phyloP scores from a whole-genome alignment of 2,113 vertebrate species.

The Mohoua ochrocephala region DNA sequence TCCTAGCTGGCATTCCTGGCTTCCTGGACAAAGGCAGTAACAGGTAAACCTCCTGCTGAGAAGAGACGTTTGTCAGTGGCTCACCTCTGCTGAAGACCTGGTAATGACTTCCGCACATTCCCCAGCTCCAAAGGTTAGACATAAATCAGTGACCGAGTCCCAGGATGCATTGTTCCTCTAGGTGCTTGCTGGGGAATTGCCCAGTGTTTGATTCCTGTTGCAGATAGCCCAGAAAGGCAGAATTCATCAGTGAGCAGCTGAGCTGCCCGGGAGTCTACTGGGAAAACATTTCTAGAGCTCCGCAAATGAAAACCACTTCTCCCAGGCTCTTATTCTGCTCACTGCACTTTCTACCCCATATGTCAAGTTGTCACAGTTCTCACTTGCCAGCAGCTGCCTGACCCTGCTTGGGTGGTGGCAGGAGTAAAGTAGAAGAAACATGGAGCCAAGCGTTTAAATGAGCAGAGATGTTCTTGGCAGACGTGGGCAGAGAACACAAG shows the following conservation, averaged over 20 bases:
- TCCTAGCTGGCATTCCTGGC: background rate
- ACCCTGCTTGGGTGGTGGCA: conserved; percentile 14
- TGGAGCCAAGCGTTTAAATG: background rate
- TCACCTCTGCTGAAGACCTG: background rate
- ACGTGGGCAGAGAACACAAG: background rate
- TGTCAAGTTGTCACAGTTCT: background rate
- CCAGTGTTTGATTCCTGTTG: background rate
- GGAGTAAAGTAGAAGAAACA: background rate
- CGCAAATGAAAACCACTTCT: conserved; percentile 11
- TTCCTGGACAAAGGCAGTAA: background rate
- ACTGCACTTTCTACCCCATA: background rate
- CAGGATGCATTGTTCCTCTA: background rate
- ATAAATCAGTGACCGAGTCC: background rate
- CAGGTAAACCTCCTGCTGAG: background rate
- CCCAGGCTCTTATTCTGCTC: background rate
- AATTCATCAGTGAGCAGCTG: background rate
- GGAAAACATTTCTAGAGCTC: background rate
- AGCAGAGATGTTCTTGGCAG: background rate
- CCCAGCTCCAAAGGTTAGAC: background rate
- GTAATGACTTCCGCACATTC: background rate
- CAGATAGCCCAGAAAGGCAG: background rate
- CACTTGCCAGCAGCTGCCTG: conserved; percentile 1
- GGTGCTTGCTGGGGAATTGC: background rate
- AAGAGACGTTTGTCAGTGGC: background rate
- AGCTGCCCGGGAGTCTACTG: background rate